Base-by-base conservation (phyloP, 2,113 vertebrate genomes). In the Bos indicus region DNA sequence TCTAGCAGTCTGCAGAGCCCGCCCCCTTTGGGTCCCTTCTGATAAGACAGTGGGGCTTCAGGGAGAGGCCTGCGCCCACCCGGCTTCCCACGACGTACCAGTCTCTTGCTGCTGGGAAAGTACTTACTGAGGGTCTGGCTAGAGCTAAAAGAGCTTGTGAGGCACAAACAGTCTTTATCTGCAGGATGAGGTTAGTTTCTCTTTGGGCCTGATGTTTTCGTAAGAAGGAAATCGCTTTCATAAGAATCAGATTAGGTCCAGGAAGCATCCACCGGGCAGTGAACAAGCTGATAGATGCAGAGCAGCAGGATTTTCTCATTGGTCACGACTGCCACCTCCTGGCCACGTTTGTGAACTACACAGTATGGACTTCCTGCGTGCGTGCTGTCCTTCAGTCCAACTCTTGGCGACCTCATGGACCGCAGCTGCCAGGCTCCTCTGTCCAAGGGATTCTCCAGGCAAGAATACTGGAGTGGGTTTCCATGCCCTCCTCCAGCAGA, bases 281-380 rank as follows among this genome's bases (percentile, higher is more conserved):
- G 90, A 82, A 67, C 86, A 62, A 36, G 30, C 83, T 13, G n/a
- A 51, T 6, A 23, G 13, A 0, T 23, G 1, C 1, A 0, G 26
- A 60, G 60, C 1, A 1, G 40, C 15, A 5, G 48, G 81, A 60
- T 14, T 91, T 98, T 98, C 95, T 90, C 43, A 0, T 97, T 86
- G 98, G 91, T 94, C 88, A 89, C 96, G 81, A 98, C 96, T 97
- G 99, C 98, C 99, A 99, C 83, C 99, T 98, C 12, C 98, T 97
- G 99, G 98, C 33, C 0, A 3, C 33, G 4, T 2, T 43, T 14
- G 5, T 11, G 46, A 94, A 96, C 25, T 83, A 48, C 97, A 94
- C 2, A 16, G 4, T 15, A 19, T 14, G 28, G 91, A 21, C 57
- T 46, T 78, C 1, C 21, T 2, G 21, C 21, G 12, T 2, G 36